Evolutionary conservation across 92 coral and sea anemone species (phyloP).

Genomic region (Anthopleura xanthogrammica): DNA sequence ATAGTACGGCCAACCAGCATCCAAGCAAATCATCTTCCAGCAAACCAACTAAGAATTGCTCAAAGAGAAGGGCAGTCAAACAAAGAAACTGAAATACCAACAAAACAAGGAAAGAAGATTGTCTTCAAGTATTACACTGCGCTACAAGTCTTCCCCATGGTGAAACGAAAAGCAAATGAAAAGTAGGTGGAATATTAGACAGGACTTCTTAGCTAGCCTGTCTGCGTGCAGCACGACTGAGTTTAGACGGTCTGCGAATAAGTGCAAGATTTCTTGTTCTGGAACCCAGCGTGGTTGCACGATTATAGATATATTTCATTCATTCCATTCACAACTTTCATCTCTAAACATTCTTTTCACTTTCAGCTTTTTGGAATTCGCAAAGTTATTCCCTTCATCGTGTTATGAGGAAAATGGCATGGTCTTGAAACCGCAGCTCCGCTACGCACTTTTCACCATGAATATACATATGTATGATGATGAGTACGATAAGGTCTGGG

Average conservation of each 20-base stretch:
- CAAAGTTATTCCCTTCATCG: constrained; percentile 57
- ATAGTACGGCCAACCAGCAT: constrained; percentile 63
- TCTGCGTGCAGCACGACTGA: too few species aligned
- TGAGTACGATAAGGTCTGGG: constrained; percentile 92
- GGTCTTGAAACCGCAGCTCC: constrained; percentile 77
- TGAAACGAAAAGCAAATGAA: constrained; percentile 49
- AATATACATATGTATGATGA: constrained; percentile 76
- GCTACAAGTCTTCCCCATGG: constrained; percentile 70
- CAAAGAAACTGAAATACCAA: constrained; percentile 14
- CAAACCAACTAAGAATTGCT: constrained; percentile 56
- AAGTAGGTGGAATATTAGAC: constrained; percentile 22
- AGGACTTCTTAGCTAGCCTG: neutral
- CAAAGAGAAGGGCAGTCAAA: constrained; percentile 49
- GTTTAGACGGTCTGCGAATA: too few species aligned
- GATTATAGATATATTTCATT: too few species aligned
- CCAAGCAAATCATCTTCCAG: constrained; percentile 54
- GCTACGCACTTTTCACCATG: constrained; percentile 57
- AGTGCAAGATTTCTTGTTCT: too few species aligned
- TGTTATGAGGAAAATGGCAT: constrained; percentile 67
- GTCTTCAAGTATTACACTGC: constrained; percentile 55
- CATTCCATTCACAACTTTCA: too few species aligned
- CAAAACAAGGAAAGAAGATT: constrained; percentile 26
- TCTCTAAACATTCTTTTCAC: neutral
- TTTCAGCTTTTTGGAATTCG: constrained; percentile 26
- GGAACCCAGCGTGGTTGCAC: too few species aligned